Conservation (phyloP, 2,797 vertebrate genomes). For the Catostomus latipinnis region DNA sequence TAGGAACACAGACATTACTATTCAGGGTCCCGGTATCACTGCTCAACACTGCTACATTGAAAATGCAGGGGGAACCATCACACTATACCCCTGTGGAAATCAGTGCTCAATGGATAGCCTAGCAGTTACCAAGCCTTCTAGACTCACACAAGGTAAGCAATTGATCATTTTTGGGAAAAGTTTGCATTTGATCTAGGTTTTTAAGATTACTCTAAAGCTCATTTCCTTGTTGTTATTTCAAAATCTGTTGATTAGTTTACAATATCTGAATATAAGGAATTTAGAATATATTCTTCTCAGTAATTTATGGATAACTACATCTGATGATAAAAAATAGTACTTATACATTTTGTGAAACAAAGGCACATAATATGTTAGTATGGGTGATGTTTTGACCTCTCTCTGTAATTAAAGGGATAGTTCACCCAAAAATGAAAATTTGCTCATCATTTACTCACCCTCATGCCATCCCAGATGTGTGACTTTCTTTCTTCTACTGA, state of each 20-base stretch:
- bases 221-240: not conserved
- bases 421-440: too few species aligned
- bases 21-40: constrained; percentile 86
- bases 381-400: too few species aligned
- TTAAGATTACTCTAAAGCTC: not conserved
- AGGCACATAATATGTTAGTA: not conserved
- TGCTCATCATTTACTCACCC: too few species aligned
- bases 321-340: not conserved
- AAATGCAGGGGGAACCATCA: constrained; percentile 83
- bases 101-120: constrained; percentile 86
- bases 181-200: not conserved
- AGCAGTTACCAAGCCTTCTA: constrained; percentile 78
- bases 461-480: too few species aligned
- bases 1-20: constrained; percentile 82
- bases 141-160: constrained; percentile 90
- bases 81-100: constrained; percentile 90
- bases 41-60: constrained; percentile 93
- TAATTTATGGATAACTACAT: not conserved
- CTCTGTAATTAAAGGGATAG: too few species aligned
- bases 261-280: not conserved
- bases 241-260: not conserved
- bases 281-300: too few species aligned
- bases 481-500: too few species aligned
- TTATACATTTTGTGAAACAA: not conserved
- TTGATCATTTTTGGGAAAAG: not conserved